These are phyloP conservation scores for Synanthedon andrenaeformis DNA, from an alignment of 2,888 invertebrate genomes.

Conservation along the genomic window DNA sequence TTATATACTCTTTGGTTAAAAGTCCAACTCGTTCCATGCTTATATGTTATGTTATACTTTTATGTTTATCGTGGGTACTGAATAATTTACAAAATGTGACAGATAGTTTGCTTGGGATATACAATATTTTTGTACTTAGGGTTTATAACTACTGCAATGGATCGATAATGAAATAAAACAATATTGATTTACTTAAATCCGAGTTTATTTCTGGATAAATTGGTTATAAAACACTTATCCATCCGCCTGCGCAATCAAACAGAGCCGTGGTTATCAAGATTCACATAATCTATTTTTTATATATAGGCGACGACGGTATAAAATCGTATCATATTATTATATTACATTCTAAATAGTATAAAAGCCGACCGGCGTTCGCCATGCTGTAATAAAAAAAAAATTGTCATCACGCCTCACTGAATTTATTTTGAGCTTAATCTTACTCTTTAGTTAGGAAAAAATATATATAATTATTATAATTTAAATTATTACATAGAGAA, in stretches of 20 bases:
- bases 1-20: too few relatives aligned
- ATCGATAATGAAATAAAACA: conserved; percentile 38
- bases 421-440: conserved; percentile 64
- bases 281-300: conserved; percentile 7
- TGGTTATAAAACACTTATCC: conserved; percentile 67
- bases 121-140: too few relatives aligned
- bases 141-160: too few relatives aligned
- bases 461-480: conserved; percentile 64
- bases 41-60: too few relatives aligned
- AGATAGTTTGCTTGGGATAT: too few relatives aligned
- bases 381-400: conserved; percentile 34
- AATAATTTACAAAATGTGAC: too few relatives aligned
- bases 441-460: conserved; percentile 61
- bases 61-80: too few relatives aligned
- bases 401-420: conserved; percentile 23
- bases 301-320: conserved; percentile 44
- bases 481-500: conserved; percentile 64
- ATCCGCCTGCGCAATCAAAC: conserved; percentile 30
- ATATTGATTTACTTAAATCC: conserved; percentile 62
- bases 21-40: too few relatives aligned
- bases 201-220: conserved; percentile 69
- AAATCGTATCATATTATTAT: conserved; percentile 39
- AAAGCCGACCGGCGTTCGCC: conserved; percentile 52
- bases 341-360: conserved; percentile 60
- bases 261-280: conserved; percentile 17